Evolutionary conservation across 2,888 invertebrate species (phyloP).

Genomic region (Trilocha varians): DNA sequence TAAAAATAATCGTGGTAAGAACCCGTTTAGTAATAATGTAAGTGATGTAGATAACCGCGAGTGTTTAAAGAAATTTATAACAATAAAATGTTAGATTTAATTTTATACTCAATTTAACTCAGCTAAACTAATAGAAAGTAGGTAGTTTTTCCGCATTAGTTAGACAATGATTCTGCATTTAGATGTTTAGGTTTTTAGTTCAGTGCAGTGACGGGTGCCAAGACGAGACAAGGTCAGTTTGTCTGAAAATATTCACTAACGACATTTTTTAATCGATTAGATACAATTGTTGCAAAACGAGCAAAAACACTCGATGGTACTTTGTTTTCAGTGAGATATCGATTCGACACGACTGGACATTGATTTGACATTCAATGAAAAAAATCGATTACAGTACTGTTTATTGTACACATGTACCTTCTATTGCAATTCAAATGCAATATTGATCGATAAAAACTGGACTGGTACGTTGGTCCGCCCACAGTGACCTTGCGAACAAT

Average conservation of each 20-base stretch:
- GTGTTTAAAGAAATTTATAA: too few species aligned
- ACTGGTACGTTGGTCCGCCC: constrained; percentile 23
- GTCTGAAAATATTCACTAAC: constrained; percentile 39
- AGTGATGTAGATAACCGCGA: too few species aligned
- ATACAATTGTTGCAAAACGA: constrained; percentile 20
- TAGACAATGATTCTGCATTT: background rate
- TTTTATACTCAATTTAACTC: too few species aligned
- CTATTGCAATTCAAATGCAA: constrained; percentile 10
- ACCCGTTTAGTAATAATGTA: too few species aligned
- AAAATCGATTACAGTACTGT: constrained; percentile 11
- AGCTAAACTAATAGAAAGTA: background rate
- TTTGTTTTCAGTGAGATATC: constrained; percentile 14
- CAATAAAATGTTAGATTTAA: too few species aligned
- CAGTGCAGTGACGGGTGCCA: constrained; percentile 25
- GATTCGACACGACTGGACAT: constrained; percentile 12
- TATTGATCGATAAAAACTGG: constrained; percentile 17
- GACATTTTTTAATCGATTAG: constrained; percentile 39
- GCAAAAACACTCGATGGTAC: constrained; percentile 20
- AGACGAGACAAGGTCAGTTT: constrained; percentile 39
- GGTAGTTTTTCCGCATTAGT: background rate
- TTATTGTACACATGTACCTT: constrained; percentile 10
- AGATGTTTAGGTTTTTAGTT: constrained; percentile 9
- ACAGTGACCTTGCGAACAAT: constrained; percentile 33
- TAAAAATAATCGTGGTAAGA: too few species aligned
- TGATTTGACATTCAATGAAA: constrained; percentile 9